Percentiles rank a stretch among this genome's conserved stretches.
Evolutionary conservation across 2,888 invertebrate genomes (phyloP).

Genomic region (Ochropleura plecta): DNA sequence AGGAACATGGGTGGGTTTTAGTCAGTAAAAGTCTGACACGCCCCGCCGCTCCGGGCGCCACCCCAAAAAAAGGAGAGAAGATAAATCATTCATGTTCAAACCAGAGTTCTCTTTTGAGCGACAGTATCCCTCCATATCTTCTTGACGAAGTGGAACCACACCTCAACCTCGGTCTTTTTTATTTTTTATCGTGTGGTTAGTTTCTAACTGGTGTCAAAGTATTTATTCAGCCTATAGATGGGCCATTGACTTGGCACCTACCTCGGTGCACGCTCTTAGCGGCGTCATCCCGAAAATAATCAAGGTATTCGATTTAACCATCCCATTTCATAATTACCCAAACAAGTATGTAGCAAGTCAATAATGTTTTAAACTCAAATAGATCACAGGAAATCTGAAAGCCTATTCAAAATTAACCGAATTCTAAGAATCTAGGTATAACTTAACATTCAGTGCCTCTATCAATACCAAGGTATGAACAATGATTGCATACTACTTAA

Average conservation of each 20-base stretch:
- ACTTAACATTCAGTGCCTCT: conserved; percentile 9
- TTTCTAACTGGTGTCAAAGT: too few species aligned
- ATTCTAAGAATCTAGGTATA: neutral
- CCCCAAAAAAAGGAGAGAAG: neutral
- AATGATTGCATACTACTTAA: conserved; percentile 32
- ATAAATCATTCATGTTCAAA: too few species aligned
- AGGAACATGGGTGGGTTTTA: too few species aligned
- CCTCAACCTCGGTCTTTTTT: too few species aligned
- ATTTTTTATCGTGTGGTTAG: neutral
- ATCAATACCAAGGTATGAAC: conserved; percentile 6
- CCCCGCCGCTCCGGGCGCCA: too few species aligned
- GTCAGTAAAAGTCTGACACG: too few species aligned
- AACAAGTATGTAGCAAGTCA: neutral
- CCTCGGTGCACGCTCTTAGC: neutral
- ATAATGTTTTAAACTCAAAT: neutral
- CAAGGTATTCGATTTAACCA: neutral
- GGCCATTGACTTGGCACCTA: too few species aligned
- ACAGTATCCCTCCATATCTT: neutral
- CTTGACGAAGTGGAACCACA: neutral
- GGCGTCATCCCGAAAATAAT: neutral
- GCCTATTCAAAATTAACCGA: neutral
- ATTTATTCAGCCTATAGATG: too few species aligned
- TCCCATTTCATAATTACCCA: neutral
- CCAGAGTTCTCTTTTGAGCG: neutral
- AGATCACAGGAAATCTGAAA: conserved; percentile 4